These are phyloP conservation scores for Cetonia aurata DNA, from an alignment of 2,888 invertebrate species.

Conservation along the genomic window DNA sequence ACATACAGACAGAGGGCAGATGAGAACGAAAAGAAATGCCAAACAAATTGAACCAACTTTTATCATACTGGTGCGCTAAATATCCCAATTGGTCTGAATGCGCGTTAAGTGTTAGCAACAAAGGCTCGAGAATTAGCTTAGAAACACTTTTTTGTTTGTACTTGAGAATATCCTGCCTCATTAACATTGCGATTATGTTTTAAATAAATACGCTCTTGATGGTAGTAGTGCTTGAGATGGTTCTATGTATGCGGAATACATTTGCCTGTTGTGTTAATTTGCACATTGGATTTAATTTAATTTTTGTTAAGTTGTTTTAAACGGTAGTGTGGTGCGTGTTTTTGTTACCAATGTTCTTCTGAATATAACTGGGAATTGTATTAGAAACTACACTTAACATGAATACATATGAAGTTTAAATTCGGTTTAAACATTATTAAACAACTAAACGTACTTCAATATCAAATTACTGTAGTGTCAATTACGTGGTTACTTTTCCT, in stretches of 20 bases:
- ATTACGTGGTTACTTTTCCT: no score
- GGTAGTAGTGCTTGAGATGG: conserved; percentile 20
- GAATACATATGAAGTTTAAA: no score
- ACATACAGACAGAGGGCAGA: not conserved
- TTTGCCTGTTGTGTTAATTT: conserved; percentile 34
- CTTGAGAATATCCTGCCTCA: conserved; percentile 27
- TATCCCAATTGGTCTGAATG: conserved; percentile 25
- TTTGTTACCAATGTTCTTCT: conserved; percentile 32
- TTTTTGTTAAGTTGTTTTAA: conserved; percentile 28
- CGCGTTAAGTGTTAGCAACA: conserved; percentile 22
- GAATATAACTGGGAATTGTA: conserved; percentile 9
- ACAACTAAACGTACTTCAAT: no score
- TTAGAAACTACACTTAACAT: not conserved
- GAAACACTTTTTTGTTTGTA: conserved; percentile 27
- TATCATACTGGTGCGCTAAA: conserved; percentile 15
- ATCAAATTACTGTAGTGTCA: no score
- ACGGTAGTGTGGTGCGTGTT: conserved; percentile 5
- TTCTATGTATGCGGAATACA: not conserved
- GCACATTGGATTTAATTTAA: conserved; percentile 34
- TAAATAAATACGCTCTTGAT: conserved; percentile 31
- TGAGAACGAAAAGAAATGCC: conserved; percentile 9
- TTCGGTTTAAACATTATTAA: no score
- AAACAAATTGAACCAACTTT: conserved; percentile 14
- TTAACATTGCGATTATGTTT: conserved; percentile 37
- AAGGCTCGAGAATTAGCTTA: conserved; percentile 14